Base-by-base conservation (phyloP, 1,140 invertebrate species). In the Euglossa dilemma region DNA sequence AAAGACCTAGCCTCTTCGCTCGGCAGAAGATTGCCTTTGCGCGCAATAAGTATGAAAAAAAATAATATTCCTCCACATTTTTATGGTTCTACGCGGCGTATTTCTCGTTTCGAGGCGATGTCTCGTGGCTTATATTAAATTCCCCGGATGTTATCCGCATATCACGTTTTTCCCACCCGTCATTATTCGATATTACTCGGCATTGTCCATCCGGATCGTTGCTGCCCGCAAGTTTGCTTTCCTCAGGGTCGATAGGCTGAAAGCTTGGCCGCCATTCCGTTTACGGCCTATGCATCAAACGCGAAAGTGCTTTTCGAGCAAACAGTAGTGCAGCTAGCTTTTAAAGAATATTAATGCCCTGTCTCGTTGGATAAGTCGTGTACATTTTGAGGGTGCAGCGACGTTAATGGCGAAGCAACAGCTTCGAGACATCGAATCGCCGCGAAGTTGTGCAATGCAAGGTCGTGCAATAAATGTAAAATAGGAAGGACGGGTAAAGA, bases 331-430 rank as follows among this genome's bases (percentile, higher is more conserved):
- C 57, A 66, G 20, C 54, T n/a, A 16, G 71, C 76, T 86, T 74
- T 86, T 87, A 83, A 52, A 75, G 64, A 74, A 79, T 64, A 86
- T 86, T 86, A 83, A 75, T 74, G 54, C 16, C 23, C 47, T n/a
- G 61, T 50, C 45, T 43, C 8, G 20, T 28, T 56, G 23, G 56
- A 54, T 85, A 64, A 83, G 20, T 18, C 45, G 50, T 52, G 50
- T 20, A 69, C 16, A 4, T 16, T 72, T 66, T 16, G 8, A 47
- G 9, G 50, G 25, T 79, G 57, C 14, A 11, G 36, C 6, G 43
- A 45, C 36, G 43, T 12, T 56, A 84, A 69, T 16, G n/a, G 2
- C 45, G 9, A 14, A 23, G 59, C 43, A 47, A 61, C n/a, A 28
- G 69, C 14, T 63, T 50, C 57, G 4, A 28, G 47, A 11, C n/a